Base-by-base conservation (phyloP, 2,113 vertebrate genomes). In the Megaceryle torquata region DNA sequence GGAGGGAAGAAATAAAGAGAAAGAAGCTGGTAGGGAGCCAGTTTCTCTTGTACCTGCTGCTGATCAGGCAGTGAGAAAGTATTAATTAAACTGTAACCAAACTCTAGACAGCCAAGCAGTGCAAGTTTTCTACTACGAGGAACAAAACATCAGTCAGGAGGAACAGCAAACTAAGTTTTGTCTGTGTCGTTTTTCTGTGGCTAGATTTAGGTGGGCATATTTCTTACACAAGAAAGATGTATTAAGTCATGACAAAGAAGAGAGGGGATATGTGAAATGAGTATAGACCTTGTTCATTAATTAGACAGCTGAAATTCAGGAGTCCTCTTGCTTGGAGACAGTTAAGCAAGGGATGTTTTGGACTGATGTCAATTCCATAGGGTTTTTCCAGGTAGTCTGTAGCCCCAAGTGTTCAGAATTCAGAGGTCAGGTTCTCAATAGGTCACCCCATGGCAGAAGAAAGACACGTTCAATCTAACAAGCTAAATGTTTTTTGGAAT, bases 181-280 rank as follows among this genome's bases (percentile, higher is more conserved):
- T 81, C n/a, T 85, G 35, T 41, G 24, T 57, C 35, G 54, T 51
- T 81, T 19, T 86, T 83, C n/a, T 60, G 37, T 57, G 56, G 21
- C 31, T 46, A 43, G n/a, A 22, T 61, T 70, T 63, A 92, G 13
- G 11, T 2, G 15, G n/a, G 9, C 0, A 0, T 48, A 25, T 67
- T 80, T 86, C 57, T 81, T 70, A 51, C 29, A 46, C 13, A 15
- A 22, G 28, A 54, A 63, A 82, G 24, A 7, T 79, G 31, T 29
- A n/a, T 16, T 70, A 70, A 60, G 20, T 75, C 10, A 21, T 41
- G 29, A 43, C 39, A 70, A 86, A 50, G 48, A 68, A 75, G 67
- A 85, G 9, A 72, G 10, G 7, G 7, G 54, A 69, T 28, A 48
- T 86, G 69, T 72, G 17, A 63, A 81, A 50, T 54, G 5, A 65